Base-by-base conservation (phyloP, 2,113 vertebrate species). In the Ammodytes marinus region DNA sequence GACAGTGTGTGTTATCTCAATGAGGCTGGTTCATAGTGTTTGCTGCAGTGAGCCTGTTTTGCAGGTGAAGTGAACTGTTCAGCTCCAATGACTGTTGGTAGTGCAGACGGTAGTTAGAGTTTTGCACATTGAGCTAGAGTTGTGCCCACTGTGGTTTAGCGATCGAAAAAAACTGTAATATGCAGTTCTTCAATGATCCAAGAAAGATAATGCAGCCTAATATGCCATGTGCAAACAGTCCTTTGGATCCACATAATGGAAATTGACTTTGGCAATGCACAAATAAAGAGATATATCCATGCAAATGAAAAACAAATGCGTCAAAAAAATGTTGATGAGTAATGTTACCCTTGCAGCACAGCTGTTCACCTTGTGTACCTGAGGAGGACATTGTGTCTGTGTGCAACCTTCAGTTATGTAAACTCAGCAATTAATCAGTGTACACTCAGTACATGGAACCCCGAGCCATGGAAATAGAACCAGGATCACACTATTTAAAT, bases 341-440 rank as follows among this genome's bases (percentile, higher is more conserved):
- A 3, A 67, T 8, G 37, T 57, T 27, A 40, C 12, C 14, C 39
- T 39, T 42, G 10, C n/a, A 37, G 35, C 65, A 9, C 39, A 1
- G 0, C 3, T 39, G 54, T 11, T 40, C 52, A n/a, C 45, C 50
- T 5, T 66, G 39, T 9, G 0, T 10, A 35, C 8, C n/a, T 4
- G 43, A 68, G n/a, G 63, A 49, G 79, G 42, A 66, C 55, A 80
- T 3, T 3, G 4, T 79, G 73, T 69, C 63, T 74, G 69, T 78
- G 50, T 77, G 59, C 52, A 72, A 52, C 66, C 53, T 79, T 73
- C 15, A 57, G 7, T 82, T 88, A 87, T 54, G 40, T 75, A 82
- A 84, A 69, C 58, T 14, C 66, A 50, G 49, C 39, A 12, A 1
- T 47, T 14, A 61, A 15, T 76, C 57, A 74, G 12, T 40, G 27